phyloP scores from a whole-genome alignment of 2,113 vertebrate genomes.

The Salvelinus sp. region DNA sequence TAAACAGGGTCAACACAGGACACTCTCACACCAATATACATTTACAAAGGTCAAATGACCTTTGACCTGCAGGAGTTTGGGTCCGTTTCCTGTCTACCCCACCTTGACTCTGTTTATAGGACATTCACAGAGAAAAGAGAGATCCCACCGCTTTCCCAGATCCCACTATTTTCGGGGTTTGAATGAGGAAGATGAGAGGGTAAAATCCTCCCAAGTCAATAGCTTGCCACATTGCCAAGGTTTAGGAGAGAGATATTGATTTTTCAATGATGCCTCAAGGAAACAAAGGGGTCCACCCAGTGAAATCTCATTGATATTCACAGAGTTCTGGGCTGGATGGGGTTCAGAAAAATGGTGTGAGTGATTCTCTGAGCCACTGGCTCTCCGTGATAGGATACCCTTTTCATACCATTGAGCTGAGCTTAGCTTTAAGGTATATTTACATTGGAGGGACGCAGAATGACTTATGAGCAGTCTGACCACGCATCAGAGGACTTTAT shows the following conservation, averaged over 20 bases:
- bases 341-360: no score
- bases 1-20: slow-evolving; percentile 37
- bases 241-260: slow-evolving; percentile 53
- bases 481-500: no score
- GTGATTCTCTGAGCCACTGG: no score
- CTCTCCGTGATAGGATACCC: no score
- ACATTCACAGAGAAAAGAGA: slow-evolving; percentile 36
- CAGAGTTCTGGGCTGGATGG: no score
- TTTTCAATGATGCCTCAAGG: slow-evolving; percentile 44
- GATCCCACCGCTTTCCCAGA: slow-evolving; percentile 33
- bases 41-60: slow-evolving; percentile 22
- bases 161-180: slow-evolving; percentile 12
- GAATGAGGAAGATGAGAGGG: slow-evolving; percentile 29
- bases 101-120: slow-evolving; percentile 37
- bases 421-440: no score
- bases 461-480: no score
- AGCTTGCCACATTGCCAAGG: slow-evolving; percentile 43
- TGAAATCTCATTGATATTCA: no score
- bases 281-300: no score
- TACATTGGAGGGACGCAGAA: no score
- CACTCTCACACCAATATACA: slow-evolving; percentile 30
- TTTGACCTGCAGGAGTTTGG: slow-evolving; percentile 18
- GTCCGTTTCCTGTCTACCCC: slow-evolving; percentile 17
- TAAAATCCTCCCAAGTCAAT: slow-evolving; percentile 38
- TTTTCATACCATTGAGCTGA: no score